Base-by-base conservation (phyloP, 2,113 vertebrate genomes). In the Chaenogobius annularis region DNA sequence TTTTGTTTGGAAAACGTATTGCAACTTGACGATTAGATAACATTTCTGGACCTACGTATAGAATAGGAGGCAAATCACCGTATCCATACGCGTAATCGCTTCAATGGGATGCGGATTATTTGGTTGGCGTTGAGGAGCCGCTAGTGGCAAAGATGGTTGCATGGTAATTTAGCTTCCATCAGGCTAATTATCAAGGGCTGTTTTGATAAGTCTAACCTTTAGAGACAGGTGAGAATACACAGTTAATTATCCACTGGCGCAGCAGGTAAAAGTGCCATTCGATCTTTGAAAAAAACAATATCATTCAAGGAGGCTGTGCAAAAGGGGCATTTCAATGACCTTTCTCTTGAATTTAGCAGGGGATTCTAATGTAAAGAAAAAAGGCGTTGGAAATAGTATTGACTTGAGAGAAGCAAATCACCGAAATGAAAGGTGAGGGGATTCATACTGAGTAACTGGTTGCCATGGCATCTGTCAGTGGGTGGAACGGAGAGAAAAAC, bases 201-300 rank as follows among this genome's bases (percentile, higher is more conserved):
- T 80, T 84, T 73, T 88, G 84, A 90, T 91, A 78, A 86, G 70
- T 44, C 5, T 74, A 85, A 87, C 90, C 88, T 91, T 87, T 81
- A 68, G 68, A 83, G 72, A 74, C 72, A 84, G 69, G 69, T 66
- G 72, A 52, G 43, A 43, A 82, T 71, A 66, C 54, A 68, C 20
- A 85, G 88, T 88, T 84, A 85, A 66, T 44, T 67, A 82, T 77
- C 82, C 76, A 68, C 61, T 70, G 82, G 78, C 79, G 81, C 69
- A 78, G 54, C 46, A 37, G 59, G 46, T 46, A 37, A 40, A 31
- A 22, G n/a, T 44, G 13, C 47, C 62, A 35, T 61, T 69, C 7
- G 0, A 8, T 31, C 47, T 59, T 50, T 52, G 26, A 23, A 58
- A 73, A 26, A 58, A 52, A n/a, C 10, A 31, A 56, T 46, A 26